Evolutionary conservation across 2,113 vertebrate genomes (phyloP), one percentile per base, ranked within the genome.

Genomic region (Marmota monax): DNA sequence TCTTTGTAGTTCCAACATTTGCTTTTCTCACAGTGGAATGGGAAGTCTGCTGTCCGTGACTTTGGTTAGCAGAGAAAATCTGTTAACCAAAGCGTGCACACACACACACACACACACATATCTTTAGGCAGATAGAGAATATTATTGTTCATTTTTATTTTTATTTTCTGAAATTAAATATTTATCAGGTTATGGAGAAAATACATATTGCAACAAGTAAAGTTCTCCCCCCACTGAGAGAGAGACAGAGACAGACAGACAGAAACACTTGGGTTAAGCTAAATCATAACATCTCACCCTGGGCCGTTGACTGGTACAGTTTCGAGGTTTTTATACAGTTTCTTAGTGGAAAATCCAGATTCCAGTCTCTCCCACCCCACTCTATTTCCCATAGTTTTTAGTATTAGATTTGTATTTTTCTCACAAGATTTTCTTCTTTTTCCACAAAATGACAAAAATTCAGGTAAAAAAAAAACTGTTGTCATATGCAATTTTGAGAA

Each of bases 111-210:
- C 65, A 34, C 65, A 69, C 4, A 74, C 74, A 84, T 74, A 51
- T 37, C 86, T 88, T 45, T 45, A 84, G 61, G 6, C 29, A 90
- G 25, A n/a, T 16, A 2, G 58, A 84, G 29, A 9, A 65, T 84
- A 39, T 37, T 79, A 5, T 39, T 93, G 93, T 93, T 91, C 56
- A 39, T 63, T 95, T 89, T 69, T 61, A 56, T 93, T 86, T 90
- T 90, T 8, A 25, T 95, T 86, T 88, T 85, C 39, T 70, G 39
- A 90, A 95, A 45, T 29, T 78, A 89, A 83, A 27, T 61, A 67
- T 67, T 53, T 67, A 51, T 58, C 45, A 73, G 34, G 27, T 88
- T 91, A 72, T 51, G 37, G 56, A 70, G 53, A 90, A 91, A 92
- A 85, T 18, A 56, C 9, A 34, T 37, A 48, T 73, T 56, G 16